Conservation (phyloP, 2,113 vertebrate genomes). For the Drymodes brunneopygia region DNA sequence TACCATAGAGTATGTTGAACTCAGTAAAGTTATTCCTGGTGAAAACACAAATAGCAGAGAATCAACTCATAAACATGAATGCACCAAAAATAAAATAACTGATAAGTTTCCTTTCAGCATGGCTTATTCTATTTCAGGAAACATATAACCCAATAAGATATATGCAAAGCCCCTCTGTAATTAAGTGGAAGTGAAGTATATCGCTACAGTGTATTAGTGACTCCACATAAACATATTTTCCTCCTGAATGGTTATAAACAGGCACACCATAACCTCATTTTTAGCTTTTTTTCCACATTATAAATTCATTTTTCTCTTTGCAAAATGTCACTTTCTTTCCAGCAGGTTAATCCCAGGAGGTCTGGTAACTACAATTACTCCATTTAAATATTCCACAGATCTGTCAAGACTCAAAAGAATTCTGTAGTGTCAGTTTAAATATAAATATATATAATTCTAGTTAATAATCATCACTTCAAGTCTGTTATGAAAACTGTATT, state of each 20-base stretch:
- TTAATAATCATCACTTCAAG: constrained; percentile 75
- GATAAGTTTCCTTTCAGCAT: not conserved
- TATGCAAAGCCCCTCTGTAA: constrained; percentile 44
- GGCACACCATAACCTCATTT: constrained; percentile 62
- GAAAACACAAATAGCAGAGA: not conserved
- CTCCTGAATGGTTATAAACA: constrained; percentile 57
- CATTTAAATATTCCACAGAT: constrained; percentile 78
- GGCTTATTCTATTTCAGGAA: constrained; percentile 33
- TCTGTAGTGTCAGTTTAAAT: constrained; percentile 81
- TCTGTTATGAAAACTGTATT: constrained; percentile 74
- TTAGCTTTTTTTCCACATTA: constrained; percentile 44
- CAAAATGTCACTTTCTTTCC: constrained; percentile 74
- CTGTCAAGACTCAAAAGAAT: constrained; percentile 79
- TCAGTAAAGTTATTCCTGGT: not conserved
- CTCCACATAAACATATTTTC: constrained; percentile 62
- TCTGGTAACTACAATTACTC: constrained; percentile 76
- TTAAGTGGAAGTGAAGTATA: constrained; percentile 47
- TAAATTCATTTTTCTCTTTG: constrained; percentile 69
- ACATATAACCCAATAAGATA: constrained; percentile 3
- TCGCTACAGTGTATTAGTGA: constrained; percentile 48
- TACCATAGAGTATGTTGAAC: not conserved
- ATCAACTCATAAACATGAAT: not conserved
- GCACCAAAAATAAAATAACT: not conserved
- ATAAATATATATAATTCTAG: constrained; percentile 81
- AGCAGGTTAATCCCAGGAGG: constrained; percentile 76